Evolutionary conservation across 1,140 invertebrate species (phyloP).

Genomic region (Lethrus apterus): DNA sequence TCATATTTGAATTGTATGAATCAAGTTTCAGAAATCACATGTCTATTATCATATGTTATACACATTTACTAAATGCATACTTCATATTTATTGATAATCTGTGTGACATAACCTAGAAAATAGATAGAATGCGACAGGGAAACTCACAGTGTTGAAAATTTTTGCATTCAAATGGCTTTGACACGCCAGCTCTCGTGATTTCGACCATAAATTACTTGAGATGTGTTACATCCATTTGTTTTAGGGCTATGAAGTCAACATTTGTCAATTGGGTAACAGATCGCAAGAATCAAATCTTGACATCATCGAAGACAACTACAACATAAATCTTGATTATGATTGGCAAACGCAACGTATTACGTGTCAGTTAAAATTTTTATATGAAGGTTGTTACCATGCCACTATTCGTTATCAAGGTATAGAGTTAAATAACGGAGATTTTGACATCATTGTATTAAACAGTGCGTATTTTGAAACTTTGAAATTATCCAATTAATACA

Average conservation of each 20-base stretch:
- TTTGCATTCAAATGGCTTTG: no score
- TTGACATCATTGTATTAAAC: constrained; percentile 85
- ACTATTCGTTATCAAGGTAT: constrained; percentile 69
- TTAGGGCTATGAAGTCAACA: constrained; percentile 51
- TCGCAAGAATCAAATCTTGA: constrained; percentile 34
- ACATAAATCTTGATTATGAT: constrained; percentile 58
- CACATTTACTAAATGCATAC: no score
- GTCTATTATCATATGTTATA: no score
- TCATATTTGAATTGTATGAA: no score
- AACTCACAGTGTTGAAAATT: no score
- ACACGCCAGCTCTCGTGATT: no score
- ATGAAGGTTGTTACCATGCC: constrained; percentile 74
- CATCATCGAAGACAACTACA: constrained; percentile 48
- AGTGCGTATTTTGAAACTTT: constrained; percentile 49
- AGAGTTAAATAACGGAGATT: constrained; percentile 82
- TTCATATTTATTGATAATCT: no score
- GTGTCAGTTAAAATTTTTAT: constrained; percentile 58
- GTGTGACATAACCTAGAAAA: no score
- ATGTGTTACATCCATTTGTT: no score
- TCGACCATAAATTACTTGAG: no score
- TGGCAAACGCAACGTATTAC: constrained; percentile 54
- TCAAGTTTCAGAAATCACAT: no score
- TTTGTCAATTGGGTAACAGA: constrained; percentile 45
- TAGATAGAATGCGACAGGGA: no score
- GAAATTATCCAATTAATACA: neutral